Conservation (phyloP, 1,140 invertebrate species). For the Nephila pilipes region DNA sequence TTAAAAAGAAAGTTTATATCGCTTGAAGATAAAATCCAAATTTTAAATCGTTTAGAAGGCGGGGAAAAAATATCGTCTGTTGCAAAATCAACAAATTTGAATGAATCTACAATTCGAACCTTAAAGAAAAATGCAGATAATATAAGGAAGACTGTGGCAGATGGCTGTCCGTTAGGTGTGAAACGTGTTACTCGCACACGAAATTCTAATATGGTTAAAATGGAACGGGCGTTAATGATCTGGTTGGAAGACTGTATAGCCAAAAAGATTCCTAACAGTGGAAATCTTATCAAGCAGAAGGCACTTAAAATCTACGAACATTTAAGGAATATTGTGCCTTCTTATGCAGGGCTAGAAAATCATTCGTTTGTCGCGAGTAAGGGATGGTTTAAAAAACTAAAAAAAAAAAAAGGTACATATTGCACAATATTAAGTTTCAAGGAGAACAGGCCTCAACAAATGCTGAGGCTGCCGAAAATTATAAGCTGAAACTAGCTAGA, state of each 20-base stretch:
- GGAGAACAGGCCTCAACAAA: slow-evolving; percentile 80
- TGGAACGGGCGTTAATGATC: slow-evolving; percentile 24
- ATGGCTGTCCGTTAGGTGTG: neutral
- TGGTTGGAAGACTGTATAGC: slow-evolving; percentile 55
- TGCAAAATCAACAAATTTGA: slow-evolving; percentile 40
- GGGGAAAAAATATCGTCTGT: slow-evolving; percentile 25
- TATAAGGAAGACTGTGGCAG: slow-evolving; percentile 32
- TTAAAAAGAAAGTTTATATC: slow-evolving; percentile 48
- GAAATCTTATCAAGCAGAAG: slow-evolving; percentile 50
- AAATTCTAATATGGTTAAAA: slow-evolving; percentile 43
- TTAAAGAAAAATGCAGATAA: slow-evolving; percentile 35
- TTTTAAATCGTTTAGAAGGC: slow-evolving; percentile 1
- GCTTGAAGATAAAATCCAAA: neutral
- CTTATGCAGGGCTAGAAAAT: slow-evolving; percentile 22
- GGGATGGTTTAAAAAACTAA: slow-evolving; percentile 44
- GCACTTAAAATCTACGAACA: slow-evolving; percentile 52
- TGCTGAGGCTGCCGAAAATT: slow-evolving; percentile 79
- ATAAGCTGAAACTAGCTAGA: slow-evolving; percentile 79
- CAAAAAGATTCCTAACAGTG: slow-evolving; percentile 38
- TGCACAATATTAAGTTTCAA: slow-evolving; percentile 48
- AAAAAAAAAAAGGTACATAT: slow-evolving; percentile 1
- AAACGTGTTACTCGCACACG: neutral
- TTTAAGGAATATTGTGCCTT: slow-evolving; percentile 54
- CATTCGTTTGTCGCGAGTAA: slow-evolving; percentile 28
- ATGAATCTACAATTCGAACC: slow-evolving; percentile 17